Evolutionary conservation across 2,797 vertebrate species (phyloP).

Genomic region (Allobates femoralis): DNA sequence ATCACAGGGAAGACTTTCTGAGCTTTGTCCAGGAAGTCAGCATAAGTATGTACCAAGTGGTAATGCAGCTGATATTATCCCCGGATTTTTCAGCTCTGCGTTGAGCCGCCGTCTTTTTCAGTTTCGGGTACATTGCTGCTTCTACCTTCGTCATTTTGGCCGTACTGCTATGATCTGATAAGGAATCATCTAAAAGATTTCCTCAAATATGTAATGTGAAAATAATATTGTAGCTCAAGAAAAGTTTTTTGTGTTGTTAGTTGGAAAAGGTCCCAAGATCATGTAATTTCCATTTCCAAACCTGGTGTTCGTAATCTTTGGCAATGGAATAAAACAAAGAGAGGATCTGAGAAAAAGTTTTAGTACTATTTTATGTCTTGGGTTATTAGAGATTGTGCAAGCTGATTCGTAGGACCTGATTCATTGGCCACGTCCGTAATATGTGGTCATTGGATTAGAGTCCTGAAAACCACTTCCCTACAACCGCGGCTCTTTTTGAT

Average conservation of each 20-base stretch:
- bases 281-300: not conserved
- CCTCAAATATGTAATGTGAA: not conserved
- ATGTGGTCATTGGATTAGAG: too few relatives aligned
- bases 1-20: conserved; percentile 50
- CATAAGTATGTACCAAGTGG: conserved; percentile 58
- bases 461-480: too few relatives aligned
- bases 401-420: too few relatives aligned
- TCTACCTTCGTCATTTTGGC: not conserved
- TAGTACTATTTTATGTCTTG: not conserved
- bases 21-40: conserved; percentile 48
- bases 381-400: not conserved
- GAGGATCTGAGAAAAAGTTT: not conserved
- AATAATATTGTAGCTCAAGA: not conserved
- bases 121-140: not conserved
- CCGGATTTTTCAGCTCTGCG: not conserved
- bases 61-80: not conserved
- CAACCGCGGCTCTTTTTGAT: too few relatives aligned
- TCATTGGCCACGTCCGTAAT: too few relatives aligned
- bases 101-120: not conserved
- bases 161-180: not conserved
- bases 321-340: not conserved
- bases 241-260: not conserved
- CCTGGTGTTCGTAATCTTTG: not conserved
- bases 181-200: not conserved
- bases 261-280: not conserved